A percentile compares a stretch with the other conserved stretches of the same genome.
phyloP scores from a whole-genome alignment of 2,888 invertebrate genomes.

The Therioaphis trifolii region DNA sequence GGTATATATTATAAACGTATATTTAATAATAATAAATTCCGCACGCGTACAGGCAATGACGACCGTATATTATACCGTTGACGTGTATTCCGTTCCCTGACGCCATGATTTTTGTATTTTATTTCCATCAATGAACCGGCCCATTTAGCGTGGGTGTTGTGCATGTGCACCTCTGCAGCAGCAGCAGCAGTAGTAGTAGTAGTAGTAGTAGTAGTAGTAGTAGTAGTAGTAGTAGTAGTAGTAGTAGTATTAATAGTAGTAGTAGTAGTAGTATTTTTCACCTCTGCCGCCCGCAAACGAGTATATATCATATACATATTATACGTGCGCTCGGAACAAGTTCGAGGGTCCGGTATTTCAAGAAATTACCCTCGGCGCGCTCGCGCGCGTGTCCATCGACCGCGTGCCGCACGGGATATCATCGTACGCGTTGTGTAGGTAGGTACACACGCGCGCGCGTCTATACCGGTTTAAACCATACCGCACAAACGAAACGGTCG shows the following conservation, averaged over 20 bases:
- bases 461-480: slow-evolving; percentile 48
- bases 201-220: slow-evolving; percentile 34
- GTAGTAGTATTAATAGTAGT: slow-evolving; percentile 14
- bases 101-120: background rate
- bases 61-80: background rate
- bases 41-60: background rate
- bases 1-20: too few species aligned
- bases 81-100: background rate
- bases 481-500: slow-evolving; percentile 24
- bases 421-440: too few species aligned
- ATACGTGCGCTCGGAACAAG: slow-evolving; percentile 29
- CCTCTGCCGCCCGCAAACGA: slow-evolving; percentile 44
- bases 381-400: background rate
- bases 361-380: slow-evolving; percentile 61
- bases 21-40: too few species aligned
- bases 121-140: slow-evolving; percentile 45
- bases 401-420: slow-evolving; percentile 50
- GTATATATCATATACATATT: slow-evolving; percentile 15
- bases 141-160: slow-evolving; percentile 53
- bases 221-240: slow-evolving; percentile 30
- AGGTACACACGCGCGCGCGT: too few species aligned
- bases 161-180: slow-evolving; percentile 27
- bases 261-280: slow-evolving; percentile 49
- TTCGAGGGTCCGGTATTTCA: slow-evolving; percentile 62
- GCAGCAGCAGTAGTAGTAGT: background rate